Evolutionary conservation across 2,113 vertebrate genomes (phyloP), one percentile per base, ranked within the genome.

Genomic region (Patagioenas fasciata): DNA sequence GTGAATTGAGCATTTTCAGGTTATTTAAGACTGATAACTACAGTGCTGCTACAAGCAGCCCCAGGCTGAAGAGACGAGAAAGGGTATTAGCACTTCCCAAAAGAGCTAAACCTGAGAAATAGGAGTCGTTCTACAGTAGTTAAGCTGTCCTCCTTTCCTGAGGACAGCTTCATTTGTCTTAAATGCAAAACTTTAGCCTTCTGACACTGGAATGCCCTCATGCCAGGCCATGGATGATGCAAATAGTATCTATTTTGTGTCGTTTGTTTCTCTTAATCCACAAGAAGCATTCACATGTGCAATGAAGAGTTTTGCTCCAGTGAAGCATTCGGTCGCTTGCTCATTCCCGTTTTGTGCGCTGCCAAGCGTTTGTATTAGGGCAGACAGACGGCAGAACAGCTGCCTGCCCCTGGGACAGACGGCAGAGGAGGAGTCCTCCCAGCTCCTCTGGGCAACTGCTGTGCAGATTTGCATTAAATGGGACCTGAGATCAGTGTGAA

Each of bases 301-400:
- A 51, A 26, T 2, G 42, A 28, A 48, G 73, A 24, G 61, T n/a
- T 58, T 58, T 53, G 72, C 42, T 65, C 34, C 24, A 13, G 42
- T 9, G 32, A 50, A 62, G 19, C 6, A 18, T 38, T 36, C n/a
- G 6, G 50, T 26, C 36, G 34, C 51, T 34, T 36, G 47, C 44
- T 57, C 5, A 18, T 61, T 57, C 66, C n/a, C 2, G 0, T 42
- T 71, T 40, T 21, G 40, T 20, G 25, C 5, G 0, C 47, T 51
- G 60, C 54, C 36, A 56, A 24, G 28, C 9, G 1, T 38, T 40
- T 26, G 29, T 13, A 12, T 31, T 1, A 15, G 87, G n/a, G 47
- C 42, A 66, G 47, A 42, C 8, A 29, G 56, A 23, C 47, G 13
- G 18, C 13, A 47, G 57, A 60, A 10, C 44, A 60, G 53, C 53